Base-by-base conservation (phyloP, 1,140 invertebrate genomes). In the Apis dorsata region DNA sequence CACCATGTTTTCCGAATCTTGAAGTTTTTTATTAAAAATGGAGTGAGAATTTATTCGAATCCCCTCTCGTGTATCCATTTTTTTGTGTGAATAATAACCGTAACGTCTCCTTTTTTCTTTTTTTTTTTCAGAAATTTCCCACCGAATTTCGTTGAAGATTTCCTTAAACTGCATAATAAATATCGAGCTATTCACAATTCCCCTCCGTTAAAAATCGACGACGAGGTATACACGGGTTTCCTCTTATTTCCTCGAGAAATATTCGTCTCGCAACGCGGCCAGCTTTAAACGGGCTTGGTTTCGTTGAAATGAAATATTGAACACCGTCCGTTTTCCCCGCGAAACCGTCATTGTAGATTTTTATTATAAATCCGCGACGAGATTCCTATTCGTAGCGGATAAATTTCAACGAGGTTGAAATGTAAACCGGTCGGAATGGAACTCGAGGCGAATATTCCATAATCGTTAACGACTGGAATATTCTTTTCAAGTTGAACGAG, bases 161-260 rank as follows among this genome's bases (percentile, higher is more conserved):
- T 95, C 90, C 91, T 97, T 80, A 91, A 95, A 80, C 92, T 95
- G 17, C 96, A 97, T 87, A 97, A 97, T 90, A 91, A 94, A 63
- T 96, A 96, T 87, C 92, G 97, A 60, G 86, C 90, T 19, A 93
- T 93, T 75, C 97, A 97, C 90, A 94, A 94, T 51, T 95, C 95
- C 0, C 93, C 94, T 5, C 93, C 95, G 10, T 88, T 97, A 73
- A 93, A 94, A 92, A 85, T 97, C 62, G 93, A 95, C 85, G 90
- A 95, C 92, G 93, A 96, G 93, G 96, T 97, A 86, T 28, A 53
- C 62, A 28, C 21, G 7, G 10, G 2, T 79, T 53, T 62, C 10
- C 44, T n/a, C 8, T 34, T 75, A 49, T 74, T 68, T 66, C 53
- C 8, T 5, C 19, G 21, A 51, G 49, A 55, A 66, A 17, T 21